Evolutionary conservation across 2,797 vertebrate genomes (phyloP).

Genomic region (Fistularia tabacaria): DNA sequence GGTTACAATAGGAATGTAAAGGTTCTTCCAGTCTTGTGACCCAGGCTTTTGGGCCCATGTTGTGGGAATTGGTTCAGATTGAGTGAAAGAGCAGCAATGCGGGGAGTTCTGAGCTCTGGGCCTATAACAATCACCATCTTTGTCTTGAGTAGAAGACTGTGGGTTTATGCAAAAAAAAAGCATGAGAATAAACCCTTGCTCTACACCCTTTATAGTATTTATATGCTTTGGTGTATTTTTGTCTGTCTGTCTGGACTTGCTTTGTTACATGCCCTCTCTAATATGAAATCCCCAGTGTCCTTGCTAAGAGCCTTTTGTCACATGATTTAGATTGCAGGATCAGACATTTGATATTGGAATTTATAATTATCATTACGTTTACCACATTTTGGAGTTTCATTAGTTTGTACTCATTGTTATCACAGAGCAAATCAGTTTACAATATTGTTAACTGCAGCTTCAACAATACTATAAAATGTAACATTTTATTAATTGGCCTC

Average conservation of each 20-base stretch:
- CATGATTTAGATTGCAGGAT: no score
- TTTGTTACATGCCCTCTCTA: constrained; percentile 18
- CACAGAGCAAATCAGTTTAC: no score
- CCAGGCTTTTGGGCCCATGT: constrained; percentile 53
- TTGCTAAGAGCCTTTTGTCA: constrained; percentile 11
- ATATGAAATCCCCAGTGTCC: constrained; percentile 25
- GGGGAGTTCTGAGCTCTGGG: constrained; percentile 32
- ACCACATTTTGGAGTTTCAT: no score
- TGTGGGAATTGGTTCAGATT: constrained; percentile 53
- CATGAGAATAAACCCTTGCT: constrained; percentile 10
- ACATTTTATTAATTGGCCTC: no score
- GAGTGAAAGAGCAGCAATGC: constrained; percentile 37
- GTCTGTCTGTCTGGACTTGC: constrained; percentile 5
- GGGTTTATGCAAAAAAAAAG: constrained; percentile 39
- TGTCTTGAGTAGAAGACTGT: constrained; percentile 35
- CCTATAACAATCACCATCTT: constrained; percentile 53
- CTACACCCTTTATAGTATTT: constrained; percentile 18
- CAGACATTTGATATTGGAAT: no score
- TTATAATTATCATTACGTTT: no score
- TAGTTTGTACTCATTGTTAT: no score
- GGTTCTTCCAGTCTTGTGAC: constrained; percentile 62
- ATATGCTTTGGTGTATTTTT: constrained; percentile 13
- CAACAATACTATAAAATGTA: no score
- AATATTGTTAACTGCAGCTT: no score
- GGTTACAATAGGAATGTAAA: constrained; percentile 60